These are phyloP conservation scores for Eupsittula cactorum DNA, from an alignment of 2,113 vertebrate genomes.

Conservation along the genomic window DNA sequence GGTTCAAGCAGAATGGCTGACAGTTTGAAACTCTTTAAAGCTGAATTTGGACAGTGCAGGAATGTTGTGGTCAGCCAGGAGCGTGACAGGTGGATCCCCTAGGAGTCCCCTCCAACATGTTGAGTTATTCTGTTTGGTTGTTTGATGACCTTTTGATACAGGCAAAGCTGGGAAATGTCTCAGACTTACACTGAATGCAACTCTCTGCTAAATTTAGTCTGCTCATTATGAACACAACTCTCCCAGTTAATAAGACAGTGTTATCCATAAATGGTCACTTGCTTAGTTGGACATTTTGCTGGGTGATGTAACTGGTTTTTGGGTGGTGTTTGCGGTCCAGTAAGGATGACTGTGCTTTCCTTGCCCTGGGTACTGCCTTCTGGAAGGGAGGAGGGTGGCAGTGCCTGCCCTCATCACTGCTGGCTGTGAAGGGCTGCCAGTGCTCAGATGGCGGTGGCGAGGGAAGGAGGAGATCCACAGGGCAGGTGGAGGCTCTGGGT, in stretches of 20 bases:
- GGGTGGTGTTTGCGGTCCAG: background rate
- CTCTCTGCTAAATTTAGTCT: background rate
- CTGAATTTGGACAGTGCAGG: background rate
- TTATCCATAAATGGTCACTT: background rate
- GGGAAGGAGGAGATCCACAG: background rate
- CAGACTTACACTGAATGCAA: background rate
- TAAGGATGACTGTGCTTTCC: background rate
- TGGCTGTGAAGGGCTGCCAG: background rate
- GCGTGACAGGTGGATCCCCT: background rate
- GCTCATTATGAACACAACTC: background rate
- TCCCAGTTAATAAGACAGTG: background rate
- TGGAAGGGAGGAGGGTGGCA: background rate
- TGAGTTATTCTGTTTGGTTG: background rate
- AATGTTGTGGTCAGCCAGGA: constrained; percentile 30
- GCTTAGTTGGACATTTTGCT: accelerated
- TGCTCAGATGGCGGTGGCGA: background rate
- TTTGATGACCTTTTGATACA: background rate
- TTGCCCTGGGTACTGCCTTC: background rate
- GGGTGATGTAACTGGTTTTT: background rate
- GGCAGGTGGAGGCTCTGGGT: background rate
- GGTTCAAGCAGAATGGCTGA: constrained; percentile 1
- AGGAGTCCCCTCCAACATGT: background rate
- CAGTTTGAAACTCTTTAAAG: constrained; percentile 15
- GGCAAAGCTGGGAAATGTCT: background rate
- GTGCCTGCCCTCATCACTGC: background rate